phyloP scores from a whole-genome alignment of 1,140 invertebrate genomes.

The Tetramorium alpestre region DNA sequence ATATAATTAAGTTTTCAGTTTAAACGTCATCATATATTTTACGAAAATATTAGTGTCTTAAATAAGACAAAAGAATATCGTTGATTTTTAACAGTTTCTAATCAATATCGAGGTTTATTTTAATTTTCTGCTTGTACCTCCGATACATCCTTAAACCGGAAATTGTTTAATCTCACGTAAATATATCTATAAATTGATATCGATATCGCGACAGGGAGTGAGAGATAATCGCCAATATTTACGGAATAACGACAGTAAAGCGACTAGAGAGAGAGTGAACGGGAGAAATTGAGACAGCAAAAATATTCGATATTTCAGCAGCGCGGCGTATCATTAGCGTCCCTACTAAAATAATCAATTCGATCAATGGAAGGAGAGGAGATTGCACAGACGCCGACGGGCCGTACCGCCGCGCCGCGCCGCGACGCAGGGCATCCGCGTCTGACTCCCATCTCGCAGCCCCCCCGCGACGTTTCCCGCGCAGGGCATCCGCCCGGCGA shows the following conservation, averaged over 20 bases:
- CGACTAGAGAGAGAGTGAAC: background rate
- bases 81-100: background rate
- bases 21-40: background rate
- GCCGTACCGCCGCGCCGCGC: background rate
- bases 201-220: background rate
- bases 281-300: background rate
- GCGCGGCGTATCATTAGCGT: background rate
- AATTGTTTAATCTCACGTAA: background rate
- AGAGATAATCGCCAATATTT: background rate
- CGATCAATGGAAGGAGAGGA: background rate
- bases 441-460: background rate
- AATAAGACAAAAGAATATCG: no score
- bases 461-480: constrained; percentile 80
- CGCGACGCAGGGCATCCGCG: constrained; percentile 20
- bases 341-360: constrained; percentile 36
- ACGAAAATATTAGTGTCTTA: background rate
- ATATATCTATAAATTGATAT: background rate
- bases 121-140: background rate
- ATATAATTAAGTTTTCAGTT: background rate
- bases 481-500: constrained; percentile 79
- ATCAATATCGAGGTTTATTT: background rate
- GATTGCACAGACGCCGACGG: constrained; percentile 3
- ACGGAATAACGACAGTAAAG: background rate
- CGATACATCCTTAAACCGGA: no score
- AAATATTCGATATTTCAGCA: background rate